These are phyloP conservation scores for Trichacis sp. DNA, from an alignment of 2,888 invertebrate genomes.

Conservation along the genomic window DNA sequence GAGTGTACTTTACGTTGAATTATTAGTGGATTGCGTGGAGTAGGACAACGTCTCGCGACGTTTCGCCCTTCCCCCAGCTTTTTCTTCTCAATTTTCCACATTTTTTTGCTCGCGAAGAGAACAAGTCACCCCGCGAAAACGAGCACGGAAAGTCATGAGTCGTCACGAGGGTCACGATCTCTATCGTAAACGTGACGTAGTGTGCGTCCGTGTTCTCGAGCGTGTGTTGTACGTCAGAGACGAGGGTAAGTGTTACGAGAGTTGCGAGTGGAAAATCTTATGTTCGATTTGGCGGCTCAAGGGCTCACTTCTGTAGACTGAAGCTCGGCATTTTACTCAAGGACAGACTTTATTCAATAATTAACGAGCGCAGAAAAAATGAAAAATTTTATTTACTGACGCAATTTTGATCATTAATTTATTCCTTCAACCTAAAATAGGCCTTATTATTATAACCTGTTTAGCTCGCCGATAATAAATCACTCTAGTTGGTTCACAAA, in stretches of 20 bases:
- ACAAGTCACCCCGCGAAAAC: conserved; percentile 25
- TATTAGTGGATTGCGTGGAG: conserved; percentile 50
- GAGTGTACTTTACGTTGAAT: conserved; percentile 41
- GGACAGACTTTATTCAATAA: conserved; percentile 16
- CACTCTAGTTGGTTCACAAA: too few species aligned
- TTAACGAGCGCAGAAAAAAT: conserved; percentile 8
- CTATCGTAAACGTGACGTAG: conserved; percentile 33
- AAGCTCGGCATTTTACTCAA: conserved; percentile 23
- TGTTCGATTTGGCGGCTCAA: conserved; percentile 36
- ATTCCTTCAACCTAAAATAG: too few species aligned
- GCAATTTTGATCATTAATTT: too few species aligned
- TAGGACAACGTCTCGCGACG: conserved; percentile 24
- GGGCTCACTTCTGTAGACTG: conserved; percentile 20
- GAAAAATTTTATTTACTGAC: too few species aligned
- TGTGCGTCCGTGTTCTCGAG: background rate
- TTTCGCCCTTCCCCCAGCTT: background rate
- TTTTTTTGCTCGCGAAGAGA: conserved; percentile 18
- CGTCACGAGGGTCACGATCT: conserved; percentile 38
- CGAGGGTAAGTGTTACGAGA: conserved; percentile 28
- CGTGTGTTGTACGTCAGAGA: conserved; percentile 7
- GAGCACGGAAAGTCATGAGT: conserved; percentile 30
- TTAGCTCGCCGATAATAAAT: too few species aligned
- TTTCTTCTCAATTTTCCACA: conserved; percentile 9
- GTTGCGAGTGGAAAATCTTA: conserved; percentile 38
- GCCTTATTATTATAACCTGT: too few species aligned